Percentiles rank a stretch among this genome's conserved stretches.
These are phyloP conservation scores for Marmota monax DNA, from an alignment of 2,113 vertebrate species.

Conservation along the genomic window DNA sequence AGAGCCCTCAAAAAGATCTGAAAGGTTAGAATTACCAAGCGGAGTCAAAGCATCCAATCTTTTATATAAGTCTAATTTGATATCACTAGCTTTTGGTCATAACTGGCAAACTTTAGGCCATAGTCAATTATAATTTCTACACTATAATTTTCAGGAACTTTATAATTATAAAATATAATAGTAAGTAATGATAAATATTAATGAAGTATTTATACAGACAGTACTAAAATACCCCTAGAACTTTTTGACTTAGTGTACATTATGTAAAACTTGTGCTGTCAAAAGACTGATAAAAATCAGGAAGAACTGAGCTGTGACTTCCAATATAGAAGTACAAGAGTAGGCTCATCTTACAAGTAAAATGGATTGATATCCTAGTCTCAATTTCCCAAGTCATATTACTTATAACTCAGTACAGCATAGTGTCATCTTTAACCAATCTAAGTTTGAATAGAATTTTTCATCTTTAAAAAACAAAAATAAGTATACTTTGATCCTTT, in stretches of 20 bases:
- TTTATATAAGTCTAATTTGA: slow-evolving; percentile 56
- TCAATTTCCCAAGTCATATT: not conserved
- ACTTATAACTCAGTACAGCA: not conserved
- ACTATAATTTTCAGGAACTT: not conserved
- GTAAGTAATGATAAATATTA: slow-evolving; percentile 48
- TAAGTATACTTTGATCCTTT: not conserved
- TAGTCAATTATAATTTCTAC: not conserved
- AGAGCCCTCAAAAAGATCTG: slow-evolving; percentile 74
- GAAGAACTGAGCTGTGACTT: slow-evolving; percentile 44
- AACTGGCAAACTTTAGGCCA: not conserved
- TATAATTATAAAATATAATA: slow-evolving; percentile 42
- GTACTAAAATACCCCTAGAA: not conserved
- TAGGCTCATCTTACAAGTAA: not conserved
- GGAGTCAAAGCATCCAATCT: slow-evolving; percentile 69
- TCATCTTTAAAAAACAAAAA: no score
- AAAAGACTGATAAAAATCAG: slow-evolving; percentile 42
- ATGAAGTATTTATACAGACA: slow-evolving; percentile 40
- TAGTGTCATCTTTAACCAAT: not conserved
- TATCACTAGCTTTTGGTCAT: slow-evolving; percentile 75
- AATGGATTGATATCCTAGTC: not conserved
- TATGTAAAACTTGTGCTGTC: not conserved
- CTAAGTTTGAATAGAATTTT: slow-evolving; percentile 49
- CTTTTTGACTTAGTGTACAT: slow-evolving; percentile 28
- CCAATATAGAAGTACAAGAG: not conserved
- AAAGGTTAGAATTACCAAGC: slow-evolving; percentile 81